A percentile compares a stretch with the other conserved stretches of the same genome.
phyloP scores from a whole-genome alignment of 2,888 invertebrate genomes.

The Phaedon cochleariae region DNA sequence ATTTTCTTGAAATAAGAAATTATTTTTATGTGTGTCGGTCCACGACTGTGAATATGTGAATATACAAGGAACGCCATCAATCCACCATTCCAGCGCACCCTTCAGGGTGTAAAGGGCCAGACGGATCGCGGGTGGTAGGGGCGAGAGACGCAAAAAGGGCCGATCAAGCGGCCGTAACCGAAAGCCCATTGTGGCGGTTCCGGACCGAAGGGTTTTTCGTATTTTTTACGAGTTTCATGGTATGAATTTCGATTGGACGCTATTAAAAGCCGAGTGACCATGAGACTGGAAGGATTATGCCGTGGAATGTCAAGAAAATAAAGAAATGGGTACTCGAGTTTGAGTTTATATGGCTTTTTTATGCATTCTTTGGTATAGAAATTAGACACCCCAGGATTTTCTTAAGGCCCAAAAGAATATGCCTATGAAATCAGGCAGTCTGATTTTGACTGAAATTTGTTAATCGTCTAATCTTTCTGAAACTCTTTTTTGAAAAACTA shows the following conservation, averaged over 20 bases:
- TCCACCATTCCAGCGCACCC: not conserved
- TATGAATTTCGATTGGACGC: not conserved
- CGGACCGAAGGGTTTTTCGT: conserved; percentile 17
- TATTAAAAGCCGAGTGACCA: not conserved
- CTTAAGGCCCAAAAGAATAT: too few species aligned
- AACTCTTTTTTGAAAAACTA: too few species aligned
- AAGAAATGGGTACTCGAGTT: not conserved
- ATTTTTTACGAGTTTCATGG: conserved; percentile 10
- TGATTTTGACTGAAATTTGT: too few species aligned
- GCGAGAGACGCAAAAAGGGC: conserved; percentile 13
- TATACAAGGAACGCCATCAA: too few species aligned
- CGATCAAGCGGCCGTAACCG: conserved; percentile 12
- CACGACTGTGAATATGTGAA: too few species aligned
- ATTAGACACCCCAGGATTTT: too few species aligned
- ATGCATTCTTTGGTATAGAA: not conserved
- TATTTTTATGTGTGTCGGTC: too few species aligned
- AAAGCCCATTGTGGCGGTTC: conserved; percentile 15
- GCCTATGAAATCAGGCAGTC: too few species aligned
- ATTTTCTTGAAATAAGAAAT: too few species aligned
- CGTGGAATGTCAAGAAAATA: not conserved
- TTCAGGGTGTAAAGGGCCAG: conserved; percentile 9
- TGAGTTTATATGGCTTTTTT: not conserved
- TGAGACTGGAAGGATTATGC: not conserved
- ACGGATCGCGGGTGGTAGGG: conserved; percentile 10
- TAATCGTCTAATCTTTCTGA: too few species aligned